These are phyloP conservation scores for Epicauta chinensis DNA, from an alignment of 1,140 invertebrate genomes.

Conservation along the genomic window DNA sequence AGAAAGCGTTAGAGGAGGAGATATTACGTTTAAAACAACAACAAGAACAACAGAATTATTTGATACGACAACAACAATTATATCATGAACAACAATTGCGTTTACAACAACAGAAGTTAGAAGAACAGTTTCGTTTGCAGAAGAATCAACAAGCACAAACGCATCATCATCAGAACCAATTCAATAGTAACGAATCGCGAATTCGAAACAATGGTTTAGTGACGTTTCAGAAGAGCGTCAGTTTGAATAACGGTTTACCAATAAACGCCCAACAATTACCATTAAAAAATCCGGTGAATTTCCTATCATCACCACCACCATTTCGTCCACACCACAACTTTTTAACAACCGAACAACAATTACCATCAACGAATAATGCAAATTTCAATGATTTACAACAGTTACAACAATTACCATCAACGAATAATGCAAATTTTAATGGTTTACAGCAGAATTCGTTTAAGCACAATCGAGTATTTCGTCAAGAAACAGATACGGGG, in stretches of 20 bases:
- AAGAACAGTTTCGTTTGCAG: slow-evolving; percentile 37
- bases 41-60: slow-evolving; percentile 60
- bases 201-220: slow-evolving; percentile 26
- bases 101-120: slow-evolving; percentile 33
- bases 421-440: not conserved
- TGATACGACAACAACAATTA: slow-evolving; percentile 48
- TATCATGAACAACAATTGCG: slow-evolving; percentile 42
- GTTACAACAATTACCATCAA: slow-evolving; percentile 2
- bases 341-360: slow-evolving; percentile 12
- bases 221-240: slow-evolving; percentile 47
- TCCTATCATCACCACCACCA: slow-evolving; percentile 11
- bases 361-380: slow-evolving; percentile 1
- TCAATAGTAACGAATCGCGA: slow-evolving; percentile 6
- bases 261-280: slow-evolving; percentile 35
- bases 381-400: slow-evolving; percentile 6
- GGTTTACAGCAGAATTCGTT: slow-evolving; percentile 1
- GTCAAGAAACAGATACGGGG: slow-evolving; percentile 44
- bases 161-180: slow-evolving; percentile 2
- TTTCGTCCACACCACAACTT: slow-evolving; percentile 14
- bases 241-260: slow-evolving; percentile 39
- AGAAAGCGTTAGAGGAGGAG: not conserved
- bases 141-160: slow-evolving; percentile 43
- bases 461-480: slow-evolving; percentile 38
- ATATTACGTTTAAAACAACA: slow-evolving; percentile 48
- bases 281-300: slow-evolving; percentile 34